Evolutionary conservation across 2,888 invertebrate genomes (phyloP).

Genomic region (Mechanitis messenoides): DNA sequence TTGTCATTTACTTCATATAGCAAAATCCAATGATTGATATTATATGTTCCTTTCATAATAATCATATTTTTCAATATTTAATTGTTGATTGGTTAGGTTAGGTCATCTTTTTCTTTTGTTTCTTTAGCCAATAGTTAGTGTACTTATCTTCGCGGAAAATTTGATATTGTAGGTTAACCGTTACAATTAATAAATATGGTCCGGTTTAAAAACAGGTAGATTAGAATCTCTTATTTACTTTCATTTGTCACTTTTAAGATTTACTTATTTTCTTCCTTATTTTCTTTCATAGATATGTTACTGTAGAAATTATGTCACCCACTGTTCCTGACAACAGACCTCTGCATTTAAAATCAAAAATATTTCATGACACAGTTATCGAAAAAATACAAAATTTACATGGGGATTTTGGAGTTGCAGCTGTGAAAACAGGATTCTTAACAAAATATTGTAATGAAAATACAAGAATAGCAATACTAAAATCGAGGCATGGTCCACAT

Average conservation of each 20-base stretch:
- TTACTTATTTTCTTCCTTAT: background rate
- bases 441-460: conserved; percentile 88
- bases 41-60: too few relatives aligned
- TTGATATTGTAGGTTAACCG: background rate
- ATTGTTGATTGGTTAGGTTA: too few relatives aligned
- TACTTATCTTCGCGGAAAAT: too few relatives aligned
- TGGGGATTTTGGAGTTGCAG: conserved; percentile 86
- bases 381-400: conserved; percentile 81
- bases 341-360: conserved; percentile 67
- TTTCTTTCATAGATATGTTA: conserved; percentile 76
- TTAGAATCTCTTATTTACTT: background rate
- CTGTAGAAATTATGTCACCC: conserved; percentile 78
- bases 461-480: conserved; percentile 84
- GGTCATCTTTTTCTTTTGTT: too few relatives aligned
- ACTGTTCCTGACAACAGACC: conserved; percentile 67
- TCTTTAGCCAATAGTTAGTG: too few relatives aligned
- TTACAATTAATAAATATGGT: conserved; percentile 58
- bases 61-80: too few relatives aligned
- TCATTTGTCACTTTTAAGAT: background rate
- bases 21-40: too few relatives aligned
- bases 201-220: conserved; percentile 80
- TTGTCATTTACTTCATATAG: too few relatives aligned
- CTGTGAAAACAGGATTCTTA: conserved; percentile 82
- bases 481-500: conserved; percentile 85
- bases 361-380: conserved; percentile 76